These are phyloP conservation scores for Melieria crassipennis DNA, from an alignment of 2,888 invertebrate genomes.

Conservation along the genomic window DNA sequence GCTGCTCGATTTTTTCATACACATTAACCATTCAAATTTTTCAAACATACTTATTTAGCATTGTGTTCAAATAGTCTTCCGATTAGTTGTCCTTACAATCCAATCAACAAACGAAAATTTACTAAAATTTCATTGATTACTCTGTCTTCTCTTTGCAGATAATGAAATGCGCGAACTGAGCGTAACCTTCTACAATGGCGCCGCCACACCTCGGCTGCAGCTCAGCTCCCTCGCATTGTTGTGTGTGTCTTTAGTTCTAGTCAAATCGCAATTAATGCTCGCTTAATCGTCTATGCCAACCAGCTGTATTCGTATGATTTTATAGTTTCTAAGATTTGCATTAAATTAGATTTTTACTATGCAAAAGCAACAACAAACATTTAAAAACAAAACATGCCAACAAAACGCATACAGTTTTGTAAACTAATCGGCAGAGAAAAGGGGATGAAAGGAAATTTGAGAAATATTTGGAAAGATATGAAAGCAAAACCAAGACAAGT, in stretches of 20 bases:
- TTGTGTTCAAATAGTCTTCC: too few relatives aligned
- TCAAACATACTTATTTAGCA: too few relatives aligned
- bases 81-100: too few relatives aligned
- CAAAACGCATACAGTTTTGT: too few relatives aligned
- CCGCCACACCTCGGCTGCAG: slow-evolving; percentile 48
- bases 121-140: neutral
- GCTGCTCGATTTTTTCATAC: too few relatives aligned
- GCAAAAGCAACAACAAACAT: neutral
- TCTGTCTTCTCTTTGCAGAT: slow-evolving; percentile 52
- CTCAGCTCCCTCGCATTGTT: slow-evolving; percentile 37
- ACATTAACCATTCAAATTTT: too few relatives aligned
- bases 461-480: too few relatives aligned
- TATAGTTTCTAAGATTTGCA: slow-evolving; percentile 2
- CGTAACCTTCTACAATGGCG: slow-evolving; percentile 64
- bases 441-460: too few relatives aligned
- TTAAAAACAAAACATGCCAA: too few relatives aligned
- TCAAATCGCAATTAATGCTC: slow-evolving; percentile 20
- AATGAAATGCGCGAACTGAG: slow-evolving; percentile 66
- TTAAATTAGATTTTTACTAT: slow-evolving; percentile 6
- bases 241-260: slow-evolving; percentile 22
- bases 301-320: slow-evolving; percentile 11
- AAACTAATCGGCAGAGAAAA: too few relatives aligned
- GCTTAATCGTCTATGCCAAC: neutral
- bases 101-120: neutral
- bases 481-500: too few relatives aligned